phyloP scores from a whole-genome alignment of 2,888 invertebrate species.

The Hemistola chrysoprasaria region DNA sequence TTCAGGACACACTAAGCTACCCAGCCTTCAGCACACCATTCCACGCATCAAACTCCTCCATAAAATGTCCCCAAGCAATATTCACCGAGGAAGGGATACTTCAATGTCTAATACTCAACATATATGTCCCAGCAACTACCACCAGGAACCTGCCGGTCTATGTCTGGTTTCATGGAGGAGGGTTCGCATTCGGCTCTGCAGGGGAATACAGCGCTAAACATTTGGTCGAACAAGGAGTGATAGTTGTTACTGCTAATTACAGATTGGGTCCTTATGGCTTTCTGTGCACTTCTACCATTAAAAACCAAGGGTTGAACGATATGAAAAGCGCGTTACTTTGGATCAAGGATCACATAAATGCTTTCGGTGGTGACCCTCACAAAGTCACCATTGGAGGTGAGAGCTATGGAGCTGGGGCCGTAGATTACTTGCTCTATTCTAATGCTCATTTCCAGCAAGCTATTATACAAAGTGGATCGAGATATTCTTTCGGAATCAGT shows the following conservation, averaged over 20 bases:
- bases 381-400: slow-evolving; percentile 58
- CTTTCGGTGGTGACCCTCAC: slow-evolving; percentile 51
- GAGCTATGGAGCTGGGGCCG: slow-evolving; percentile 56
- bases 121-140: slow-evolving; percentile 42
- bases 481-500: slow-evolving; percentile 37
- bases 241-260: slow-evolving; percentile 53
- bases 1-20: slow-evolving; percentile 40
- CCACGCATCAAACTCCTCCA: slow-evolving; percentile 42
- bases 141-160: slow-evolving; percentile 44
- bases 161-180: slow-evolving; percentile 65
- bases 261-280: slow-evolving; percentile 64
- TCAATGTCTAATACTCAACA: slow-evolving; percentile 46
- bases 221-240: slow-evolving; percentile 45
- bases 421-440: slow-evolving; percentile 51
- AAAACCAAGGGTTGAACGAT: slow-evolving; percentile 60
- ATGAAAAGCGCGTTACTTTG: slow-evolving; percentile 54
- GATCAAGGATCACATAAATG: slow-evolving; percentile 52
- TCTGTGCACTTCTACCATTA: slow-evolving; percentile 51
- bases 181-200: slow-evolving; percentile 48
- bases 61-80: slow-evolving; percentile 46
- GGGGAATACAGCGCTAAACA: slow-evolving; percentile 48
- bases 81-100: slow-evolving; percentile 31
- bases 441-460: slow-evolving; percentile 49
- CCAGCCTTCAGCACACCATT: slow-evolving; percentile 43
- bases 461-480: slow-evolving; percentile 53